Evolutionary conservation across 53 echinoderm and acorn worm genomes (phyloP), one percentile per base, ranked within the genome.

Genomic region (Zoroaster sp.): DNA sequence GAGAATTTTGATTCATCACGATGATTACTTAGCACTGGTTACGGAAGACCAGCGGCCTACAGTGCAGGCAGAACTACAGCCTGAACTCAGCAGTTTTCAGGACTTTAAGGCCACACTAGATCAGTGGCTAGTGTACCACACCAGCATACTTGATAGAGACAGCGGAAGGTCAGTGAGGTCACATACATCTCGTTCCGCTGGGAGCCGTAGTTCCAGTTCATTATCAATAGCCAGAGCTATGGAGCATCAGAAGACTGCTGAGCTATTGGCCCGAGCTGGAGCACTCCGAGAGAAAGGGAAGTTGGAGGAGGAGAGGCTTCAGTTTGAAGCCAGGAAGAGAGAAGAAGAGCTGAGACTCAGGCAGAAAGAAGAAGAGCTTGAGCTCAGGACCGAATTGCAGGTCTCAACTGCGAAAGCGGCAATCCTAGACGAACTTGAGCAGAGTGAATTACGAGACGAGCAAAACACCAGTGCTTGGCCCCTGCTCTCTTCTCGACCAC

Each of bases 211-310:
- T 59, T 79, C 79, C 79, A 79, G 79, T 39, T 63, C 79, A 55
- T 40, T 79, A 13, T 79, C 63, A 38, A 59, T 79, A 63, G 79
- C 65, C 40, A 79, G 63, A 63, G 65, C 63, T 40, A 79, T 63
- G 38, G 79, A 79, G 79, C 63, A 79, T 40, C 59, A 55, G 59
- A 79, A 79, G 79, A 59, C 79, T 20, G 65, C 79, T 13, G 79
- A 63, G 63, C 39, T 79, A 3, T 79, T 79, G 39, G 79, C 59
- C 78, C 4, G 78, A 40, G 2, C 65, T 17, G 38, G 23, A 79
- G 79, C 79, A 78, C 78, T 78, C 35, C 54, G 18, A 78, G 78
- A 78, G 55, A 78, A 55, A 31, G 78, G 59, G 17, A 79, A 79
- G 65, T 39, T 79, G 65, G 79, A 79, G 51, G 72, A 71, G 9